These are phyloP conservation scores for Hemicrepidius hirtus DNA, from an alignment of 2,888 invertebrate species.

Conservation along the genomic window DNA sequence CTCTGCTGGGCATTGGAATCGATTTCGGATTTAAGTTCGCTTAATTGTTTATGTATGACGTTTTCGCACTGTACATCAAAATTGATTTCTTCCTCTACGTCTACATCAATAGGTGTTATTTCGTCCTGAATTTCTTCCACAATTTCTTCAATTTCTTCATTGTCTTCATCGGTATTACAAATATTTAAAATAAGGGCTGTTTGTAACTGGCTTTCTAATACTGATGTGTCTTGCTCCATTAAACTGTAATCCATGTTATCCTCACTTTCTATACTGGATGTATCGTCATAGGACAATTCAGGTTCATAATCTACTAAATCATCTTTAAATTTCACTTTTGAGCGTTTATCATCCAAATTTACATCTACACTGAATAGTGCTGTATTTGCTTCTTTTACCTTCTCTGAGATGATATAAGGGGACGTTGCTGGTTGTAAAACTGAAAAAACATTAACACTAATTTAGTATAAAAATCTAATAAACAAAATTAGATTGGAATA, in stretches of 20 bases:
- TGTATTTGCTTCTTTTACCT: conserved; percentile 74
- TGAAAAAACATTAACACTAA: too few relatives aligned
- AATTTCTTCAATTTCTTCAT: conserved; percentile 59
- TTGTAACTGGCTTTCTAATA: conserved; percentile 40
- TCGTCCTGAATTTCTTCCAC: conserved; percentile 48
- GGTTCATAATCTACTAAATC: conserved; percentile 74
- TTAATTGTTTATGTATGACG: not conserved
- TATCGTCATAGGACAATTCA: conserved; percentile 69
- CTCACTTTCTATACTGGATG: conserved; percentile 70
- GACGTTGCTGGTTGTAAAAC: conserved; percentile 73
- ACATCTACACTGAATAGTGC: conserved; percentile 69
- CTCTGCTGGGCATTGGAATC: not conserved
- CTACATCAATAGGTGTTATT: conserved; percentile 22
- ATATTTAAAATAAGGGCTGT: conserved; percentile 38
- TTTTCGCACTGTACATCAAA: conserved; percentile 34
- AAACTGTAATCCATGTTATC: conserved; percentile 59
- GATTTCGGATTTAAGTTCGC: conserved; percentile 27
- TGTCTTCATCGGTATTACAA: conserved; percentile 61
- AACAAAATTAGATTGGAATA: too few relatives aligned
- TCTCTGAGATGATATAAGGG: conserved; percentile 75
- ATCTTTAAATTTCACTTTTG: conserved; percentile 73
- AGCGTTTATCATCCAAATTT: conserved; percentile 56
- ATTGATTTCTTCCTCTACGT: conserved; percentile 20
- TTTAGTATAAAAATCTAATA: too few relatives aligned
- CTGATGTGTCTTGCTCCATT: conserved; percentile 41